Percentiles rank a stretch among this genome's conserved stretches.
These are phyloP conservation scores for Dynastes hyllus DNA, from an alignment of 2,888 invertebrate genomes.

Conservation along the genomic window DNA sequence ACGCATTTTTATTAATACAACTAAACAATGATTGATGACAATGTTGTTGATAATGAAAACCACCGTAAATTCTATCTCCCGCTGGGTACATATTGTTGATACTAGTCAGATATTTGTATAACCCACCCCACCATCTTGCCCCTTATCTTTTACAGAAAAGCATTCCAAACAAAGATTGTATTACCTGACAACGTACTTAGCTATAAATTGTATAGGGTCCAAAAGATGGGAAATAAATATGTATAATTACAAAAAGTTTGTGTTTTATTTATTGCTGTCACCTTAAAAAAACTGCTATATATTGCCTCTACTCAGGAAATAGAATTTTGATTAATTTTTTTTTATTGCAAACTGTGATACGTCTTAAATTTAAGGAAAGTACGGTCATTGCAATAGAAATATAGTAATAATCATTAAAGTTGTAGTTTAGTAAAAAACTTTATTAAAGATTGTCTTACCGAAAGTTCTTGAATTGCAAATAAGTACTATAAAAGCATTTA, in stretches of 20 bases:
- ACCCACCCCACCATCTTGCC: conserved; percentile 72
- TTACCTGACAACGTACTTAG: conserved; percentile 76
- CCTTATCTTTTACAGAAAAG: conserved; percentile 69
- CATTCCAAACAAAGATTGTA: conserved; percentile 73
- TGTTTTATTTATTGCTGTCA: conserved; percentile 8
- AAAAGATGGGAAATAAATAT: conserved; percentile 83
- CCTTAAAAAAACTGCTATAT: neutral
- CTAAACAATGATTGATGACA: neutral
- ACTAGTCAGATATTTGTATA: conserved; percentile 72
- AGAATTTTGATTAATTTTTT: no score
- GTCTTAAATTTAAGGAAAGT: no score
- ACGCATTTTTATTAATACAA: neutral
- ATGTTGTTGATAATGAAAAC: conserved; percentile 18
- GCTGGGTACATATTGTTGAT: conserved; percentile 66
- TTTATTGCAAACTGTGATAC: no score
- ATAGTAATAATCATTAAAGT: no score
- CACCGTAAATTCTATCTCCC: conserved; percentile 45
- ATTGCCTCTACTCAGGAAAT: no score
- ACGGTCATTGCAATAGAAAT: no score
- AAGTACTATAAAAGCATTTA: no score
- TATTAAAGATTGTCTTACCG: no score
- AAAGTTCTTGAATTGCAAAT: no score
- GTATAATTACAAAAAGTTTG: conserved; percentile 72
- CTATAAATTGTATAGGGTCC: conserved; percentile 84
- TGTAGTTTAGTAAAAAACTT: no score